phyloP scores from a whole-genome alignment of 2,888 invertebrate species.

The Tipula unca region DNA sequence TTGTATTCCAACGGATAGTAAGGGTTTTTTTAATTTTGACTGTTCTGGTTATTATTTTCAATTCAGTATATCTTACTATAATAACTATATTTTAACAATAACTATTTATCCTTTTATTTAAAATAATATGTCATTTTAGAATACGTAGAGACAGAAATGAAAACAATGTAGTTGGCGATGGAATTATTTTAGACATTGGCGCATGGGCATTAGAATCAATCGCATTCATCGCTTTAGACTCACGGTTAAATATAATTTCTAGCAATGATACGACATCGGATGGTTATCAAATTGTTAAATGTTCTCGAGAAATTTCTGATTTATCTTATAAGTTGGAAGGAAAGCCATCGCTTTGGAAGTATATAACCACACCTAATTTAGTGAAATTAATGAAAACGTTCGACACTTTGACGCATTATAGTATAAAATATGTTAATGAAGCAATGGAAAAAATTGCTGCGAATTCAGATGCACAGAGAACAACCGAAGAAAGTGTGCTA shows the following conservation, averaged over 20 bases:
- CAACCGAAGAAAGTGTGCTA: constrained; percentile 42
- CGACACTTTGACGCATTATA: constrained; percentile 34
- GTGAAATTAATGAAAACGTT: constrained; percentile 35
- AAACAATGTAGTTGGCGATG: constrained; percentile 35
- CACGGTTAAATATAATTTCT: constrained; percentile 32
- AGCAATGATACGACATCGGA: constrained; percentile 25
- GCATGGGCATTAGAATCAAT: constrained; percentile 52
- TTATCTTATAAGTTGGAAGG: constrained; percentile 32
- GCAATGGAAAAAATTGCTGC: constrained; percentile 32
- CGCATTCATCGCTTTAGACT: constrained; percentile 40
- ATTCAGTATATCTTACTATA: neutral
- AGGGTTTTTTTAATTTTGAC: too few relatives aligned
- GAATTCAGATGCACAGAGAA: neutral
- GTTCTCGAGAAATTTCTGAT: constrained; percentile 10
- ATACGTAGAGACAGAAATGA: constrained; percentile 34
- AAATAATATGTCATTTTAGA: constrained; percentile 27
- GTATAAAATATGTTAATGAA: constrained; percentile 30
- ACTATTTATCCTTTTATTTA: too few relatives aligned
- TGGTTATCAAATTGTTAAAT: constrained; percentile 19
- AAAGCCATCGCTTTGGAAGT: constrained; percentile 35
- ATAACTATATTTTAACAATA: neutral
- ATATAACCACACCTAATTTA: constrained; percentile 33
- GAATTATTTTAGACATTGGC: constrained; percentile 45
- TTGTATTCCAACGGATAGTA: too few relatives aligned
- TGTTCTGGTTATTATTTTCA: too few relatives aligned